Conservation (phyloP, 2,888 invertebrate species). For the Trichopria drosophilae region DNA sequence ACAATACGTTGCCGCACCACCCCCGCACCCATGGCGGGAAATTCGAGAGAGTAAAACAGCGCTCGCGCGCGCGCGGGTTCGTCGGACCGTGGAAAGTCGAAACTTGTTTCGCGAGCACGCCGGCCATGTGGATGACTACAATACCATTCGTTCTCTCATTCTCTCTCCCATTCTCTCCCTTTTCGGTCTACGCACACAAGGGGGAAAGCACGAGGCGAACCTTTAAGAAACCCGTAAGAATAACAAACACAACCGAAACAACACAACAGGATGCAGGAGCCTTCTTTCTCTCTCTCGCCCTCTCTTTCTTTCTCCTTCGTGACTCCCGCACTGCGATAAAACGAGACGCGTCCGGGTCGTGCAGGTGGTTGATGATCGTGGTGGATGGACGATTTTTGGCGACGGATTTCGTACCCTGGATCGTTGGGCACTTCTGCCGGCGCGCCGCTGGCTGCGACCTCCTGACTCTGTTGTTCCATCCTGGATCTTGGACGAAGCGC, state of each 20-base stretch:
- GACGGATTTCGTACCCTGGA: constrained; percentile 74
- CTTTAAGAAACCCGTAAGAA: no score
- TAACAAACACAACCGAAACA: no score
- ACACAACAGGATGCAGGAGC: constrained; percentile 8
- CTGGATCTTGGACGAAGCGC: constrained; percentile 4
- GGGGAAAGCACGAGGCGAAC: no score
- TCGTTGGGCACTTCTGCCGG: constrained; percentile 92
- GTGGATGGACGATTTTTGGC: not conserved
- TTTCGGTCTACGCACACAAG: not conserved
- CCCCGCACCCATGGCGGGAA: constrained; percentile 3
- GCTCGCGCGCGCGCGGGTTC: constrained; percentile 36
- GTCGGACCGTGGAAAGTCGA: no score
- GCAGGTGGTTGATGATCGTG: constrained; percentile 17
- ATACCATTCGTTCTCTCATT: constrained; percentile 31
- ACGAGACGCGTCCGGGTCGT: constrained; percentile 18
- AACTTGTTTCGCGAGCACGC: no score
- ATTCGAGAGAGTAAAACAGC: constrained; percentile 10
- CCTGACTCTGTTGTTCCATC: constrained; percentile 80
- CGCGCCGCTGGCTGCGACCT: constrained; percentile 74
- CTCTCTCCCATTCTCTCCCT: constrained; percentile 14
- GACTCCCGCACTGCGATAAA: no score
- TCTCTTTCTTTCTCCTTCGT: constrained; percentile 1
- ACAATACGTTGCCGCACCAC: not conserved
- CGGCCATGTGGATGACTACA: no score
- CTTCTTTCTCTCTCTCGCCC: constrained; percentile 13